phyloP scores from a whole-genome alignment of 92 coral and sea anemone species.

The Montipora capitata region DNA sequence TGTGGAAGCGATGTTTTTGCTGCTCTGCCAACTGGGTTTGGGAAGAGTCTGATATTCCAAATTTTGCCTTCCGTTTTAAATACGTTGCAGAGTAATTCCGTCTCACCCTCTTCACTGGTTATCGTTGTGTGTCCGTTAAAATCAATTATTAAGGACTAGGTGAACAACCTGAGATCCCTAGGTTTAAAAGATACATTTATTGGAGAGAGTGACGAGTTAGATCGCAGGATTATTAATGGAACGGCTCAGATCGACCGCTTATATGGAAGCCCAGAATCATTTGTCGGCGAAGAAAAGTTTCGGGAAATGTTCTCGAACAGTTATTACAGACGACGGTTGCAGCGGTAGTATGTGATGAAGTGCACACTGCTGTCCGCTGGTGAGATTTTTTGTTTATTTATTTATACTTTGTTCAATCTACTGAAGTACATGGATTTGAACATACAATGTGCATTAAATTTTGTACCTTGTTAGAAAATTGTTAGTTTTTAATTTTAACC shows the following conservation, averaged over 20 bases:
- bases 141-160: conserved; percentile 5
- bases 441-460: too few relatives aligned
- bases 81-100: neutral
- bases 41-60: conserved; percentile 4
- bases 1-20: too few relatives aligned
- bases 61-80: conserved; percentile 1
- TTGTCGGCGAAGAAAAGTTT: conserved; percentile 33
- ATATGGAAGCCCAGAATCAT: conserved; percentile 25
- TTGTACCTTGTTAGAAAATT: too few relatives aligned
- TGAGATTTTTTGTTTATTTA: conserved; percentile 30
- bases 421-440: too few relatives aligned
- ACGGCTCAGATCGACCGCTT: neutral
- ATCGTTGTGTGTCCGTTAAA: neutral
- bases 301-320: conserved; percentile 14
- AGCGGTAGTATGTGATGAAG: conserved; percentile 53
- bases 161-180: conserved; percentile 26
- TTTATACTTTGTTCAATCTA: too few relatives aligned
- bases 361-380: conserved; percentile 56
- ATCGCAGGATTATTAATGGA: conserved; percentile 1
- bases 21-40: too few relatives aligned
- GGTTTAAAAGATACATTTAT: conserved; percentile 32
- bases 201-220: conserved; percentile 26
- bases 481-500: too few relatives aligned
- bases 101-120: conserved; percentile 1
- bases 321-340: conserved; percentile 13